Conservation (phyloP, 2,888 invertebrate genomes). For the Troilus luridus region DNA sequence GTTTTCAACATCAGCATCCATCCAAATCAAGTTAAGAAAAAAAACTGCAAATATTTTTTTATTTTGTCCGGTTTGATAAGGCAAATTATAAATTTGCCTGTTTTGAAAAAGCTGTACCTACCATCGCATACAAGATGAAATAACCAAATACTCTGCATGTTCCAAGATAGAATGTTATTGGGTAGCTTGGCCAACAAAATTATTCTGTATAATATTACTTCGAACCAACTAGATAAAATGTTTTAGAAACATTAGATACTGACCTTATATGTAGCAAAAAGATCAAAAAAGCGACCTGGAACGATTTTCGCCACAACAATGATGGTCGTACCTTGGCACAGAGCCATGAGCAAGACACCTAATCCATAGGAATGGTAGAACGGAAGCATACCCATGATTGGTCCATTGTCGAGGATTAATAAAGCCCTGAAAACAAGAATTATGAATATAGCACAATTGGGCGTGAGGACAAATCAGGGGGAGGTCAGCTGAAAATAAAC, state of each 20-base stretch:
- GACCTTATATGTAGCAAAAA: constrained; percentile 54
- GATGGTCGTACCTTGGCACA: constrained; percentile 57
- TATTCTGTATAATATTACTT: neutral
- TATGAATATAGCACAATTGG: neutral
- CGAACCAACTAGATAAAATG: neutral
- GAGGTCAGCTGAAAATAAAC: too few species aligned
- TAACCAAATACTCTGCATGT: too few species aligned
- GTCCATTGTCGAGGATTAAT: constrained; percentile 47
- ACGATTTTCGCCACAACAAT: constrained; percentile 52
- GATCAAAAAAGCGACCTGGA: constrained; percentile 25
- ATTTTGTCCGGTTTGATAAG: too few species aligned
- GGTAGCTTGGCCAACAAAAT: too few species aligned
- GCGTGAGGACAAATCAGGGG: too few species aligned
- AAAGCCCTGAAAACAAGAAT: neutral
- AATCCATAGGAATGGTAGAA: constrained; percentile 62
- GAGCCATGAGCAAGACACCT: constrained; percentile 59
- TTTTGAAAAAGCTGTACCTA: too few species aligned
- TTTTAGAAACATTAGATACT: neutral
- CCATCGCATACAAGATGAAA: too few species aligned
- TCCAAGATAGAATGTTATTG: too few species aligned
- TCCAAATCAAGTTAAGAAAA: too few species aligned
- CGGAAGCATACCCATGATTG: constrained; percentile 59
- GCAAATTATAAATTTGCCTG: too few species aligned
- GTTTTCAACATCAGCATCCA: too few species aligned
- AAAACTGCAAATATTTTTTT: too few species aligned